Percentiles rank a stretch among this genome's conserved stretches.
phyloP scores from a whole-genome alignment of 2,113 vertebrate species.

The Stegostoma tigrinum region DNA sequence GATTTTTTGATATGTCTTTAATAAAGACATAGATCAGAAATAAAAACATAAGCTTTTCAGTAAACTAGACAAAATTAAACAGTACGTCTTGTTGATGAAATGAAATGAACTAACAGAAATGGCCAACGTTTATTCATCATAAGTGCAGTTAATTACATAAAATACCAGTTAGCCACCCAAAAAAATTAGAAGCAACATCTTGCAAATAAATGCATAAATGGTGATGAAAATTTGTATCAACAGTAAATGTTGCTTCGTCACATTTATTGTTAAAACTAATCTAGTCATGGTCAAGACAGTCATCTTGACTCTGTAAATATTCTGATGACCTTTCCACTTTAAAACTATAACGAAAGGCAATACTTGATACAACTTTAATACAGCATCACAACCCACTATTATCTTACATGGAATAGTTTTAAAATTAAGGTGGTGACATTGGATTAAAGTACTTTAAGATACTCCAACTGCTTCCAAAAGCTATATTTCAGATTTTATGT shows the following conservation, averaged over 20 bases:
- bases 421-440: background rate
- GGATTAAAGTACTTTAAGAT: background rate
- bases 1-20: background rate
- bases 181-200: background rate
- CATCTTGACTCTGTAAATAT: background rate
- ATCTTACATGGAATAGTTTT: background rate
- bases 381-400: background rate
- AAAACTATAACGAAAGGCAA: background rate
- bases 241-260: background rate
- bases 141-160: background rate
- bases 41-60: background rate
- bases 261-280: background rate
- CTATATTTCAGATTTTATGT: background rate
- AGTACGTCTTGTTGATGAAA: background rate
- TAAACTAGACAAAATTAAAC: background rate
- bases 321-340: background rate
- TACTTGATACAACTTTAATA: background rate
- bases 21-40: background rate
- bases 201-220: background rate
- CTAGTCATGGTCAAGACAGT: background rate
- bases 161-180: background rate
- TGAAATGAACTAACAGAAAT: background rate
- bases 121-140: background rate
- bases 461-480: background rate
- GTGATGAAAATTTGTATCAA: background rate